These are phyloP conservation scores for Echinometra lucunter DNA, from an alignment of 53 echinoderm and acorn worm genomes.

Conservation along the genomic window DNA sequence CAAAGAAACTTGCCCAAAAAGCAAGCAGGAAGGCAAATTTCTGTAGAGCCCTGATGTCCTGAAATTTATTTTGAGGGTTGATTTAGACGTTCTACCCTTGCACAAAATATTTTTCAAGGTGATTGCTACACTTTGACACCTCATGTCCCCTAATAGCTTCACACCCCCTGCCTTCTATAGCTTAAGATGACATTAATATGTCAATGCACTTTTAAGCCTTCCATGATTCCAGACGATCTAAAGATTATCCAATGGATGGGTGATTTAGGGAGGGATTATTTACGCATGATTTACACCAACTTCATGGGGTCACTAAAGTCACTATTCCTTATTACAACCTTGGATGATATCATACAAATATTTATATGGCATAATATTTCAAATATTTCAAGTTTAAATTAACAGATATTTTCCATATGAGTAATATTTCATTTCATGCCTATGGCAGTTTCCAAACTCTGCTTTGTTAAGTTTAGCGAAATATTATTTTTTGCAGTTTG, in stretches of 20 bases:
- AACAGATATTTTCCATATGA: neutral
- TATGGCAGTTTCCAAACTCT: neutral
- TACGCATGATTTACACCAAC: conserved; percentile 2
- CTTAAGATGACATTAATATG: conserved; percentile 38
- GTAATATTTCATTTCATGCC: neutral
- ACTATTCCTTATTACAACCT: neutral
- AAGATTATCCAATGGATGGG: neutral
- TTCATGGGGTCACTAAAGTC: neutral
- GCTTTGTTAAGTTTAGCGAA: no score
- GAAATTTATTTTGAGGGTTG: no score
- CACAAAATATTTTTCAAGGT: no score
- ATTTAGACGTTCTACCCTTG: no score
- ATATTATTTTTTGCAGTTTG: no score
- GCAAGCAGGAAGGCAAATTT: no score
- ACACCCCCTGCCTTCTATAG: neutral
- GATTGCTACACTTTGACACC: no score
- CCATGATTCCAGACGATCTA: neutral
- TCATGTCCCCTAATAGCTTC: neutral
- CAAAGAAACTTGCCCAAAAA: no score
- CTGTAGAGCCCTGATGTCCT: no score
- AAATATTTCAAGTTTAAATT: neutral
- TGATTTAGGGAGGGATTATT: neutral
- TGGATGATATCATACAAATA: no score
- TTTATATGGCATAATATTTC: no score
- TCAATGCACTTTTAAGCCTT: conserved; percentile 40